Percentiles rank a stretch among this genome's conserved stretches.
Evolutionary conservation across 1,140 invertebrate genomes (phyloP).

Genomic region (Brachionus asplanchnoidis): DNA sequence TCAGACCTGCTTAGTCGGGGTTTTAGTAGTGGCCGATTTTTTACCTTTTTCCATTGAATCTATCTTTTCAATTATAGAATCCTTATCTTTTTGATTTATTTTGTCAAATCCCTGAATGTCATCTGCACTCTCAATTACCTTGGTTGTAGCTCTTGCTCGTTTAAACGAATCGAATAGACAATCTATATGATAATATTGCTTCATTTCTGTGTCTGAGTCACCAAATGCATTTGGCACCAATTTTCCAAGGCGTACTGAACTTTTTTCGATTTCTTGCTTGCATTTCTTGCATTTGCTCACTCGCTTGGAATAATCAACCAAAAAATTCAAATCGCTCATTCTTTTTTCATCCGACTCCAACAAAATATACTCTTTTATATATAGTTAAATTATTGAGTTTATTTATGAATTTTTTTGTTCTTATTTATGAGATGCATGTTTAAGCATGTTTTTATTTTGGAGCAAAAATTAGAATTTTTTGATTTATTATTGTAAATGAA

Average conservation of each 20-base stretch:
- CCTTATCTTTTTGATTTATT: conserved; percentile 66
- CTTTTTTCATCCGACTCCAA: not conserved
- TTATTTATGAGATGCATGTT: conserved; percentile 19
- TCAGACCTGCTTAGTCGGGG: not conserved
- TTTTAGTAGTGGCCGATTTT: not conserved
- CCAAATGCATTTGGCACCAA: conserved; percentile 69
- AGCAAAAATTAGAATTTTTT: conserved; percentile 3
- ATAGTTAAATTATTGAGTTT: not conserved
- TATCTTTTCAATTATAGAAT: conserved; percentile 60
- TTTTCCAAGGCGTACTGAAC: conserved; percentile 68
- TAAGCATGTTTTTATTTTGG: not conserved
- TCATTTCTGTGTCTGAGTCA: conserved; percentile 71
- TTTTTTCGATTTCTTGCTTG: conserved; percentile 71
- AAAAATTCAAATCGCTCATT: conserved; percentile 30
- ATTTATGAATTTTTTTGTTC: conserved; percentile 4
- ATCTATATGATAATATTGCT: conserved; percentile 72
- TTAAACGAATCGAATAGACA: conserved; percentile 75
- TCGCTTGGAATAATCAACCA: conserved; percentile 23
- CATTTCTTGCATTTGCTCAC: conserved; percentile 69
- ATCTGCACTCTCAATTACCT: conserved; percentile 70
- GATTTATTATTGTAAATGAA: not conserved
- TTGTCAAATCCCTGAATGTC: conserved; percentile 73
- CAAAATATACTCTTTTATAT: not conserved
- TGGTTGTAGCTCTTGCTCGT: conserved; percentile 72
- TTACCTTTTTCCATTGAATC: conserved; percentile 53